A percentile compares a stretch with the other conserved stretches of the same genome.
These are phyloP conservation scores for Dryobates pubescens DNA, from an alignment of 2,797 vertebrate species.

Conservation along the genomic window DNA sequence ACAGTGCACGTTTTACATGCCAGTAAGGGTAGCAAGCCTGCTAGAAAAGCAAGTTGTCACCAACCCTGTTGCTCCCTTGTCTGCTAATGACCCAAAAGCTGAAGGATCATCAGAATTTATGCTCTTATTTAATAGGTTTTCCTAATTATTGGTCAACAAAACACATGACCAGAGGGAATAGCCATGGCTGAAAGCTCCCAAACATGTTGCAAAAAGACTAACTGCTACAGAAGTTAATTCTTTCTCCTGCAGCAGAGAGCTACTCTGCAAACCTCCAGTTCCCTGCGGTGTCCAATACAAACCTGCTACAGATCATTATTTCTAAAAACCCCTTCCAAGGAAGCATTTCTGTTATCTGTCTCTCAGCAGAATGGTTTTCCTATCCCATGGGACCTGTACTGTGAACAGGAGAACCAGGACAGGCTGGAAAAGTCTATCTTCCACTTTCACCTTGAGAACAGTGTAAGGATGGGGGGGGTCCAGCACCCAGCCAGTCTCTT, in stretches of 20 bases:
- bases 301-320: neutral
- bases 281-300: neutral
- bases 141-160: neutral
- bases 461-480: neutral
- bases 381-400: fast-evolving
- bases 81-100: neutral
- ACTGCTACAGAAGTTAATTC: neutral
- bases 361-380: neutral
- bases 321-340: neutral
- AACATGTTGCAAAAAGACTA: neutral
- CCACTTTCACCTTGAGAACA: neutral
- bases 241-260: neutral
- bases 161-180: neutral
- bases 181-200: neutral
- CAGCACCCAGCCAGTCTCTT: neutral
- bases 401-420: neutral
- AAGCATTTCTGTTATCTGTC: neutral
- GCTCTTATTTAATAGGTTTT: neutral
- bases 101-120: neutral
- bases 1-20: neutral
- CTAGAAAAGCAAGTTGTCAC: neutral
- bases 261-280: neutral
- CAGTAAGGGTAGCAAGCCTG: neutral
- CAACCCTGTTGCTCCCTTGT: neutral
- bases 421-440: neutral